Conservation (phyloP, 1,140 invertebrate species). For the Meloidogyne floridensis region DNA sequence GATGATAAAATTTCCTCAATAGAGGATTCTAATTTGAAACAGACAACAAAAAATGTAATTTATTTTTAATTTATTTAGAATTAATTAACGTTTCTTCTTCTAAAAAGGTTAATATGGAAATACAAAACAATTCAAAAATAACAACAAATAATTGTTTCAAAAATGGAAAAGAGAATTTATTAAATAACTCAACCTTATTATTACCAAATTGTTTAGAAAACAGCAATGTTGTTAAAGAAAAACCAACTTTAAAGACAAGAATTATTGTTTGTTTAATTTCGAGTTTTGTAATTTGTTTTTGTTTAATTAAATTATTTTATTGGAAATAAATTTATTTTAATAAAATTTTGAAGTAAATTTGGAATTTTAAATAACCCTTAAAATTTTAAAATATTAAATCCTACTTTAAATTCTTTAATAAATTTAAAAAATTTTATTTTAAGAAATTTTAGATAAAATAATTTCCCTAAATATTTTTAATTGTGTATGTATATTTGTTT, state of each 20-base stretch:
- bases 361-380: too few relatives aligned
- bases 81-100: background rate
- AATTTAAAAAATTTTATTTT: too few relatives aligned
- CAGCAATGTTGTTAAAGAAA: slow-evolving; percentile 1
- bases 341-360: too few relatives aligned
- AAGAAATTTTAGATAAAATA: too few relatives aligned
- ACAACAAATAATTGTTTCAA: background rate
- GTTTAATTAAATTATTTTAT: slow-evolving; percentile 24
- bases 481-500: too few relatives aligned
- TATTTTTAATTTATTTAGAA: too few relatives aligned
- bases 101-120: background rate
- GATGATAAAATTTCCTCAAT: background rate
- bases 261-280: slow-evolving; percentile 14
- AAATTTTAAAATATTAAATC: too few relatives aligned
- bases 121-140: too few relatives aligned
- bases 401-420: too few relatives aligned
- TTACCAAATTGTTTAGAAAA: slow-evolving; percentile 8
- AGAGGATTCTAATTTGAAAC: background rate
- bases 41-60: too few relatives aligned
- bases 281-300: background rate
- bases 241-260: slow-evolving; percentile 11
- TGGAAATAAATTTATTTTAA: slow-evolving; percentile 14
- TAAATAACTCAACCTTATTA: background rate
- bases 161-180: background rate
- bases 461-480: too few relatives aligned